Evolutionary conservation across 2,888 invertebrate species (phyloP), one percentile per base, ranked within the genome.

Genomic region (Caenorhabditis panamensis): DNA sequence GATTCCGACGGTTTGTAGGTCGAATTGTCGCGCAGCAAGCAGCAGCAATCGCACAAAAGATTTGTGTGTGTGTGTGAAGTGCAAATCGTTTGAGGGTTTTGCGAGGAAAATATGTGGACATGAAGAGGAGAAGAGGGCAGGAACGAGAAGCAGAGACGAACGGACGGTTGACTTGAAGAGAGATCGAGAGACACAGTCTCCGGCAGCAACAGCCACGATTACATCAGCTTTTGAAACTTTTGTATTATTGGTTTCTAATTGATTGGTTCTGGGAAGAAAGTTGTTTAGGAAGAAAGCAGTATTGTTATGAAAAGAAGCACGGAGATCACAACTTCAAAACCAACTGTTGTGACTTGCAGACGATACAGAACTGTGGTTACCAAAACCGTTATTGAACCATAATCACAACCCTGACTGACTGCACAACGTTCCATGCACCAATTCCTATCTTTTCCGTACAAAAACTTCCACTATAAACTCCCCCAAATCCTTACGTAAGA

Each of bases 31-130:
- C 72, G 63, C 41, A 54, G 72, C 62, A 54, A 71, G 63, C 64
- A 61, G 24, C 53, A 26, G 53, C 58, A 22, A 69, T 53, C 72
- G 72, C 63, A 72, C 72, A 72, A 72, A 72, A 72, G 72, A 72
- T 59, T 59, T 64, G 58, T 73, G 64, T 72, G 71, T 54, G 66
- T 66, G 66, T 51, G 73, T 73, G 64, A 73, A 73, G 64, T 73
- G 73, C 73, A 73, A 73, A 73, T 72, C 72, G 72, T 72, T 72
- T 72, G 72, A 63, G 73, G 64, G 73, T 58, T 73, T 66, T 58
- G 73, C 64, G 73, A 66, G 63, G 73, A 73, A 73, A 73, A 73
- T 73, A 66, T 73, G 73, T 66, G 73, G 59, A 59, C 59, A 31
- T 31, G 41, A 71, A 61, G 54, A 59, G 37, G 59, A 49, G 28